Evolutionary conservation across 2,888 invertebrate genomes (phyloP).

Genomic region (Zygogramma bicolorata): DNA sequence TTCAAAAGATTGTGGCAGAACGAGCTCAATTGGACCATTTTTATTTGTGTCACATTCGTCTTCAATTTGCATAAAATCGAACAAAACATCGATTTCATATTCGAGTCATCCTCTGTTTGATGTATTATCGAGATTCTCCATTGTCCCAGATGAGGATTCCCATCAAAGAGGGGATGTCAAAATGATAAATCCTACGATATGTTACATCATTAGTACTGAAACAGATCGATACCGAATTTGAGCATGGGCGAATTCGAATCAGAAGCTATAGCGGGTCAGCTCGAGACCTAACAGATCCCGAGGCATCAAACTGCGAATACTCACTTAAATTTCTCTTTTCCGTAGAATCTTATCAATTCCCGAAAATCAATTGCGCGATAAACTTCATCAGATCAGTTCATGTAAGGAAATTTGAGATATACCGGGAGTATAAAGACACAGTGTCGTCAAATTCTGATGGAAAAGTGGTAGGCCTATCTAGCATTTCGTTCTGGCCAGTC

Average conservation of each 20-base stretch:
- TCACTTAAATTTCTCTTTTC: conserved; percentile 11
- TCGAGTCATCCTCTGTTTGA: no score
- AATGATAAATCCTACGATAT: not conserved
- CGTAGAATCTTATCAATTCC: not conserved
- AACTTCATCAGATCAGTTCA: not conserved
- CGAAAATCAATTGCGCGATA: not conserved
- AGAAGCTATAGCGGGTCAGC: not conserved
- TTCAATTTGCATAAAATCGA: no score
- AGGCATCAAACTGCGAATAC: conserved; percentile 18
- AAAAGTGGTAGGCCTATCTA: no score
- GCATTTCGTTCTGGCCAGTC: no score
- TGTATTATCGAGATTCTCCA: no score
- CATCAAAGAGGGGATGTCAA: not conserved
- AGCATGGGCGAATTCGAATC: not conserved
- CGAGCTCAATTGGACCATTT: no score
- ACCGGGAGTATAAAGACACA: no score
- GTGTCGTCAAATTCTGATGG: no score
- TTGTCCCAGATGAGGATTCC: not conserved
- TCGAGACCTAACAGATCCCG: conserved; percentile 5
- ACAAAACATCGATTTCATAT: no score
- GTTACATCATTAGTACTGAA: conserved; percentile 3
- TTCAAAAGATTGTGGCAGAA: no score
- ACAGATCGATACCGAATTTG: conserved; percentile 18
- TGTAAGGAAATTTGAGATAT: not conserved
- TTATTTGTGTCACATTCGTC: no score